phyloP scores from a whole-genome alignment of 2,797 vertebrate genomes.

The Arctocebus calabarensis region DNA sequence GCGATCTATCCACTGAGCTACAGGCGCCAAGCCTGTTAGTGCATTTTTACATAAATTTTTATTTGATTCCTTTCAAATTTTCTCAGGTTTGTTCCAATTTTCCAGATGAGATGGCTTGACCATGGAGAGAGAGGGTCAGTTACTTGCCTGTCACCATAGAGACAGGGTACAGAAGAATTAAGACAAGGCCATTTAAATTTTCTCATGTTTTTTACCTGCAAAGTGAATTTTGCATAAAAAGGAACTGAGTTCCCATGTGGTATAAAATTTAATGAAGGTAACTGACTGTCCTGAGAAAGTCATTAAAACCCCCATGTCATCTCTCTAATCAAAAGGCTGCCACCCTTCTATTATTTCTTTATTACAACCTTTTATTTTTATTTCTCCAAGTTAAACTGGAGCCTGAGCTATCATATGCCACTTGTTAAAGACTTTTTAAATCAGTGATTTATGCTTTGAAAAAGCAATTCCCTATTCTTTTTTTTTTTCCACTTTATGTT shows the following conservation, averaged over 20 bases:
- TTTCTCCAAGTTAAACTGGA: constrained; percentile 78
- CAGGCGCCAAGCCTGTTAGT: background rate
- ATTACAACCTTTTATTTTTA: constrained; percentile 84
- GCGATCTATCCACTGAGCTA: no score
- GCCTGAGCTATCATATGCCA: constrained; percentile 57
- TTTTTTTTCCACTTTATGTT: background rate
- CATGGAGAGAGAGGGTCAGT: background rate
- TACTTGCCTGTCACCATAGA: background rate
- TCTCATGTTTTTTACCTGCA: constrained; percentile 46
- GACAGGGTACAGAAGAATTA: constrained; percentile 19
- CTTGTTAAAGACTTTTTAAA: constrained; percentile 79
- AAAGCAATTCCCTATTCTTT: constrained; percentile 65
- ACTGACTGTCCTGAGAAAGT: constrained; percentile 81
- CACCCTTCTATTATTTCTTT: constrained; percentile 81
- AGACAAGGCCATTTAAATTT: background rate
- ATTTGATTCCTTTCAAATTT: constrained; percentile 52
- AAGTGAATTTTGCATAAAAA: constrained; percentile 79
- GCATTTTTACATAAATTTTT: constrained; percentile 33
- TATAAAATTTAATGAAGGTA: constrained; percentile 80
- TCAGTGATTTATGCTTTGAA: constrained; percentile 68
- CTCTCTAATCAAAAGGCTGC: constrained; percentile 75
- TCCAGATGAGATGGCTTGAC: background rate
- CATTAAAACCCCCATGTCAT: constrained; percentile 77
- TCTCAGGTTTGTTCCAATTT: constrained; percentile 48
- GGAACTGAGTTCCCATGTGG: constrained; percentile 69